Evolutionary conservation across 2,888 invertebrate species (phyloP).

Genomic region (Cepaea hortensis): DNA sequence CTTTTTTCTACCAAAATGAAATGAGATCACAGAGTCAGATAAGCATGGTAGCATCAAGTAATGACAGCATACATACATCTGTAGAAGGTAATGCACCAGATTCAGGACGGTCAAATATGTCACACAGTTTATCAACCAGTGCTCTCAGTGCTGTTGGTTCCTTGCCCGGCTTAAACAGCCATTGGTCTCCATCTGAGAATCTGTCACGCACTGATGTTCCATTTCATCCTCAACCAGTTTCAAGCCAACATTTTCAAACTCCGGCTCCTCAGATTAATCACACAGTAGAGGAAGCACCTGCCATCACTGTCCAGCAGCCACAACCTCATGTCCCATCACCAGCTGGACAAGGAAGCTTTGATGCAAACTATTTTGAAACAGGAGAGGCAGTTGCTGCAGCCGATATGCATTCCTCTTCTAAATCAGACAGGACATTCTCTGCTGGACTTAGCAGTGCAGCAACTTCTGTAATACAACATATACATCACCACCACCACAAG

Average conservation of each 20-base stretch:
- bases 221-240: background rate
- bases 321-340: background rate
- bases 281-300: background rate
- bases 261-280: background rate
- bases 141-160: background rate
- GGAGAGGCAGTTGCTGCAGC: background rate
- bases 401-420: background rate
- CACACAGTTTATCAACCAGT: background rate
- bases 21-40: background rate
- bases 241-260: background rate
- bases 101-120: background rate
- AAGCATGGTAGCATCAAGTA: background rate
- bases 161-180: background rate
- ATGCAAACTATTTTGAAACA: background rate
- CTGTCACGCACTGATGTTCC: background rate
- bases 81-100: background rate
- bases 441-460: background rate
- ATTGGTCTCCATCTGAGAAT: background rate
- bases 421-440: background rate
- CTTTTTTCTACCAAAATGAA: background rate
- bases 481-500: constrained; percentile 42
- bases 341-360: background rate
- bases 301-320: background rate
- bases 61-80: background rate
- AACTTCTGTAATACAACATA: constrained; percentile 17